Evolutionary conservation across 2,888 invertebrate species (phyloP).

Genomic region (Brachypalpus laphriformis): DNA sequence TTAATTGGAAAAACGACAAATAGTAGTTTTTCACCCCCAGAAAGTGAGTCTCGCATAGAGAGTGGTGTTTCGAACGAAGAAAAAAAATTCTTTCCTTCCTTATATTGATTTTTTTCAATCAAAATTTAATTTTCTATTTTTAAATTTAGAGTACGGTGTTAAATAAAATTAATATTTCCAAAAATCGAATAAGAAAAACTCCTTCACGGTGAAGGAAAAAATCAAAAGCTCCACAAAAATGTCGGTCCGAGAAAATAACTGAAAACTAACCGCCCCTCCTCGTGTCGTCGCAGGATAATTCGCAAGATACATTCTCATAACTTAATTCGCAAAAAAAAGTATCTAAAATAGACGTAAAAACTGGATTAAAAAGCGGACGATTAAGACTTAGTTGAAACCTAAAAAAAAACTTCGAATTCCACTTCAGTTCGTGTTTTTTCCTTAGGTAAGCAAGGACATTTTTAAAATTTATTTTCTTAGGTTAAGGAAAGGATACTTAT

Average conservation of each 20-base stretch:
- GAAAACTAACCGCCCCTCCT: slow-evolving; percentile 44
- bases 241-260: slow-evolving; percentile 71
- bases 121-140: neutral
- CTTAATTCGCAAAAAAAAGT: slow-evolving; percentile 15
- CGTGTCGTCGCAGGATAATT: slow-evolving; percentile 65
- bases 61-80: slow-evolving; percentile 51
- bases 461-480: too few relatives aligned
- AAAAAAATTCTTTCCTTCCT: slow-evolving; percentile 7
- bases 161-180: slow-evolving; percentile 7
- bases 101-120: slow-evolving; percentile 47
- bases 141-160: slow-evolving; percentile 40
- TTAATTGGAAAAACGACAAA: slow-evolving; percentile 30
- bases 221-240: slow-evolving; percentile 62
- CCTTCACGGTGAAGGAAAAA: slow-evolving; percentile 23
- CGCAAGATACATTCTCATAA: slow-evolving; percentile 56
- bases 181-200: neutral
- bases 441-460: slow-evolving; percentile 69
- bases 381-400: slow-evolving; percentile 17
- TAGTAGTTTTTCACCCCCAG: slow-evolving; percentile 34
- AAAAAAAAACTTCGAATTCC: slow-evolving; percentile 35
- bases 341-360: slow-evolving; percentile 4
- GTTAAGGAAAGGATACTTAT: neutral
- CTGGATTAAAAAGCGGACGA: slow-evolving; percentile 32
- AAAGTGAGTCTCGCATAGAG: slow-evolving; percentile 59
- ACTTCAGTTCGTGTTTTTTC: slow-evolving; percentile 49